phyloP scores from a whole-genome alignment of 2,797 vertebrate genomes.

The Cyclura pinguis region DNA sequence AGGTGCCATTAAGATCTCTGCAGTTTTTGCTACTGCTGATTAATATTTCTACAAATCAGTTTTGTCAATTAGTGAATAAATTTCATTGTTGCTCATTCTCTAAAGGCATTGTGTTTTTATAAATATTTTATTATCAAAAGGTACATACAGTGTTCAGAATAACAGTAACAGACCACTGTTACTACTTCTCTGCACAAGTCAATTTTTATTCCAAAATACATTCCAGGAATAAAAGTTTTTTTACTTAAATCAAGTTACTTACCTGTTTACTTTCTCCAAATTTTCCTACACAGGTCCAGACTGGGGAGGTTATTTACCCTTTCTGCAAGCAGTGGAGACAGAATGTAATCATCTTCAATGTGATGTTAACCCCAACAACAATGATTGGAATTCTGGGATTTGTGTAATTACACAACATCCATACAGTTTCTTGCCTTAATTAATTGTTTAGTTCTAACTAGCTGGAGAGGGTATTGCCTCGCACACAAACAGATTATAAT shows the following conservation, averaged over 20 bases:
- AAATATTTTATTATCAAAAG: neutral
- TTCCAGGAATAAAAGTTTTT: constrained; percentile 7
- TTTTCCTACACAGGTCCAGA: constrained; percentile 68
- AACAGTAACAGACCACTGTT: neutral
- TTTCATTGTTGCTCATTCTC: neutral
- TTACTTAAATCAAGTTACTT: constrained; percentile 48
- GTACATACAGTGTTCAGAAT: neutral
- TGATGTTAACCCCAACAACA: constrained; percentile 59
- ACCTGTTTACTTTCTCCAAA: constrained; percentile 69
- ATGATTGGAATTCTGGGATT: constrained; percentile 66
- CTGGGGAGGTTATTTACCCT: constrained; percentile 67
- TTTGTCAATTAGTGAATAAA: neutral
- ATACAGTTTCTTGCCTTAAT: constrained; percentile 20
- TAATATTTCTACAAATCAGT: neutral
- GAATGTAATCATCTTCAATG: constrained; percentile 68
- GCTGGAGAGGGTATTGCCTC: neutral
- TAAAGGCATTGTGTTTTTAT: neutral
- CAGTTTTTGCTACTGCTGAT: neutral
- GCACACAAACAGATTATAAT: neutral
- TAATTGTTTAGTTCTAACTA: neutral
- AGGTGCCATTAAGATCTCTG: neutral
- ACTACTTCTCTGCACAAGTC: neutral
- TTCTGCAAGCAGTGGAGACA: constrained; percentile 68
- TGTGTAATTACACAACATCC: constrained; percentile 37
- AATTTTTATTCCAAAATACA: neutral